A percentile compares a stretch with the other conserved stretches of the same genome.
These are phyloP conservation scores for Polietes domitor DNA, from an alignment of 2,888 invertebrate genomes.

Conservation along the genomic window DNA sequence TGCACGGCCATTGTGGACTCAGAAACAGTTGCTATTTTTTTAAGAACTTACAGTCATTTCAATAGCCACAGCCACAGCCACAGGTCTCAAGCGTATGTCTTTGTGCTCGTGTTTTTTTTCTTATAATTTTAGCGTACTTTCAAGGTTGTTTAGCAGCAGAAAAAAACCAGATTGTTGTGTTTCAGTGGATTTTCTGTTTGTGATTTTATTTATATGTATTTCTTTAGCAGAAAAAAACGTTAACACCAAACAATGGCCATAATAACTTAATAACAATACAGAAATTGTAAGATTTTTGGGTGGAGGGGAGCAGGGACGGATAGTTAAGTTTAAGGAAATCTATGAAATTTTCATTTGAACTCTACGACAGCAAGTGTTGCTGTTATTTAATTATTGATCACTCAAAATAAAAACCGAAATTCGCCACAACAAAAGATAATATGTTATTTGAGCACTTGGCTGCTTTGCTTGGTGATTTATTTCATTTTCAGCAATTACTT, in stretches of 20 bases:
- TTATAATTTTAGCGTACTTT: conserved; percentile 57
- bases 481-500: conserved; percentile 20
- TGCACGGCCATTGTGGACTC: not conserved
- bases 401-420: not conserved
- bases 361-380: not conserved
- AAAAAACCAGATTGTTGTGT: conserved; percentile 57
- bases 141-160: conserved; percentile 57
- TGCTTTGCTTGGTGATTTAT: conserved; percentile 3
- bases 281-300: not conserved
- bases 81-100: not conserved
- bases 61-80: not conserved
- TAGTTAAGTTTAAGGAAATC: conserved; percentile 26
- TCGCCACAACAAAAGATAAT: not conserved
- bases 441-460: not conserved
- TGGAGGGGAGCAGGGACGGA: too few relatives aligned
- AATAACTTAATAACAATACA: conserved; percentile 34
- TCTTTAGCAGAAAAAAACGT: not conserved
- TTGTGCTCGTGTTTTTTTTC: not conserved
- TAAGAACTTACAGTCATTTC: conserved; percentile 45
- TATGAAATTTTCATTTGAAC: not conserved
- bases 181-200: not conserved
- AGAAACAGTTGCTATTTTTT: not conserved
- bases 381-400: not conserved
- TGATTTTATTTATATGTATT: conserved; percentile 20
- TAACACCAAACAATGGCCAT: conserved; percentile 35